Evolutionary conservation across 2,113 vertebrate species (phyloP).

Genomic region (Alligator mississippiensis): DNA sequence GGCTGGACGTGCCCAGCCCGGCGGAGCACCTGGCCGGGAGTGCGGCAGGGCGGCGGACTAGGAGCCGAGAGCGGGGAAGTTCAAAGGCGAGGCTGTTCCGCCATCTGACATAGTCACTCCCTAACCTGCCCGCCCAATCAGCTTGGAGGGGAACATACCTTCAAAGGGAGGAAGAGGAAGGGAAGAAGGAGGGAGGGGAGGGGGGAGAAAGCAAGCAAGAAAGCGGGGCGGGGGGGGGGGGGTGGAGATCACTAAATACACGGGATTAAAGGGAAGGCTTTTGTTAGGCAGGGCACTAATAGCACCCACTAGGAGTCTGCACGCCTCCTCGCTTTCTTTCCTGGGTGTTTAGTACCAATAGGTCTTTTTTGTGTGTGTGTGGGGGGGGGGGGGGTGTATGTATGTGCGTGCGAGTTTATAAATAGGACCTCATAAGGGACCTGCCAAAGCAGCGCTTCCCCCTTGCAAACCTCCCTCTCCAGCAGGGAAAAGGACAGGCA

Average conservation of each 20-base stretch:
- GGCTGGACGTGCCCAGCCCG: constrained; percentile 34
- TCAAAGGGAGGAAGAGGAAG: constrained; percentile 55
- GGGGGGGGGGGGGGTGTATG: neutral
- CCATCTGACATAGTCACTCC: constrained; percentile 94
- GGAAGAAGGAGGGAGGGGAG: neutral
- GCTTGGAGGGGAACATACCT: constrained; percentile 84
- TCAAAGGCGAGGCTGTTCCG: constrained; percentile 94
- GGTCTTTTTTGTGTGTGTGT: neutral
- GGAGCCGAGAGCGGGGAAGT: constrained; percentile 86
- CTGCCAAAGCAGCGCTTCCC: neutral
- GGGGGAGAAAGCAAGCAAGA: constrained; percentile 17
- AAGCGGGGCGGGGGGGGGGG: neutral
- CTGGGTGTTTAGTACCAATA: neutral
- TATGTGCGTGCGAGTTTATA: neutral
- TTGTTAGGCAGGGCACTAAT: constrained; percentile 51
- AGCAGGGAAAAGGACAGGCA: neutral
- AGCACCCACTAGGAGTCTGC: constrained; percentile 48
- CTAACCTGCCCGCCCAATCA: constrained; percentile 93
- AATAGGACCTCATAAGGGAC: neutral
- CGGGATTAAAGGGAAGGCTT: constrained; percentile 47
- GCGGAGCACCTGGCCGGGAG: constrained; percentile 17
- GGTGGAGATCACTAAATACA: neutral
- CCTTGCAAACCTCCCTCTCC: neutral
- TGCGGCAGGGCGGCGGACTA: neutral
- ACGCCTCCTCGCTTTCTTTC: constrained; percentile 12